Conservation (phyloP, 2,113 vertebrate species). For the Gulo gulo region DNA sequence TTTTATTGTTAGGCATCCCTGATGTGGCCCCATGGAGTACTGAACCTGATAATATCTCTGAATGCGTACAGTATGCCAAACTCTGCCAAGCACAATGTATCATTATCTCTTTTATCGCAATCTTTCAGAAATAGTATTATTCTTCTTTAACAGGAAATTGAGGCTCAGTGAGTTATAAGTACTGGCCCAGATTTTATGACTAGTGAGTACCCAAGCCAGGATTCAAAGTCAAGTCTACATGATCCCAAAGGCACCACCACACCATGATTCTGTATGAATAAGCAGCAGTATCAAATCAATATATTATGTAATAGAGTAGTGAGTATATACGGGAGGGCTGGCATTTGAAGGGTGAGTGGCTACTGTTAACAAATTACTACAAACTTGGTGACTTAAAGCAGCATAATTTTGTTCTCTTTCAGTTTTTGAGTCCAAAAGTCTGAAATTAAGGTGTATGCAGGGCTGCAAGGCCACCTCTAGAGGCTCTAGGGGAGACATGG, state of each 20-base stretch:
- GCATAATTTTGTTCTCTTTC: background rate
- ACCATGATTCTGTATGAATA: background rate
- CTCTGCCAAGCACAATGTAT: background rate
- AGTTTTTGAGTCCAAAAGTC: background rate
- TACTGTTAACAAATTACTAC: background rate
- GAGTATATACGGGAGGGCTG: background rate
- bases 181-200: background rate
- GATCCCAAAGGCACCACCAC: background rate
- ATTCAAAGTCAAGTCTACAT: background rate
- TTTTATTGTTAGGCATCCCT: background rate
- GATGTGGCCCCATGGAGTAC: background rate
- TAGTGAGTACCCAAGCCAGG: background rate
- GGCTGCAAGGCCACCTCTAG: background rate
- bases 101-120: background rate
- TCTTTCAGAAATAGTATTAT: slow-evolving; percentile 20
- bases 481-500: background rate
- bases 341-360: background rate
- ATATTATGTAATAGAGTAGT: background rate
- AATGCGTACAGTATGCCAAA: background rate
- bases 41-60: background rate
- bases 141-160: background rate
- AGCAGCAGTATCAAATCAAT: background rate
- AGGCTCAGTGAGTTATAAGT: background rate
- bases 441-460: background rate
- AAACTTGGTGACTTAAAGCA: background rate